A percentile compares a stretch with the other conserved stretches of the same genome.
phyloP scores from a whole-genome alignment of 2,888 invertebrate species.

The Plebejus anna region DNA sequence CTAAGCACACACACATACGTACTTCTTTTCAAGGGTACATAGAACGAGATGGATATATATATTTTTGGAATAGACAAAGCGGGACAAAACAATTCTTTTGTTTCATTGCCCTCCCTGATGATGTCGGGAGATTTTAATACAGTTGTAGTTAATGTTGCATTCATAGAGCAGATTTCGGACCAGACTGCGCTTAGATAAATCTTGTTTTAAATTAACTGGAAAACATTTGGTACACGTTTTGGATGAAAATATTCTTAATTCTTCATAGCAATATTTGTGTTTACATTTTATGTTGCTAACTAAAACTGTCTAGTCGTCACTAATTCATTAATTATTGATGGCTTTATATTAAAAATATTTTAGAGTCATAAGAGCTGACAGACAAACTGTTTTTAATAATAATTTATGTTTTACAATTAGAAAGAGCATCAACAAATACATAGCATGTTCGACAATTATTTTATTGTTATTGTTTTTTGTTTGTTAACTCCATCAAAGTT shows the following conservation, averaged over 20 bases:
- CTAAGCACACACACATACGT: slow-evolving; percentile 55
- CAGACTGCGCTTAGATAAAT: slow-evolving; percentile 32
- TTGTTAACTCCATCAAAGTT: background rate
- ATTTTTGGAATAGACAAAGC: slow-evolving; percentile 47
- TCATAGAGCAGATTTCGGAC: slow-evolving; percentile 40
- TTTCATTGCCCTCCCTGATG: slow-evolving; percentile 73
- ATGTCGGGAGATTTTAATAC: slow-evolving; percentile 69
- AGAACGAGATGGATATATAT: slow-evolving; percentile 60
- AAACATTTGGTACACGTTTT: background rate
- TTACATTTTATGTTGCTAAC: background rate
- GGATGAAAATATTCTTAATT: background rate
- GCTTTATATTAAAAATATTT: too few relatives aligned
- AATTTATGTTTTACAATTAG: too few relatives aligned
- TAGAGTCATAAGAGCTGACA: too few relatives aligned
- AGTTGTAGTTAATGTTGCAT: slow-evolving; percentile 66
- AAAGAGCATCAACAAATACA: too few relatives aligned
- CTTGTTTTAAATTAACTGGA: slow-evolving; percentile 27
- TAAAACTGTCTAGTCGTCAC: too few relatives aligned
- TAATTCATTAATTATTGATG: too few relatives aligned
- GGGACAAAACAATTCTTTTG: slow-evolving; percentile 64
- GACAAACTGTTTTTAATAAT: too few relatives aligned
- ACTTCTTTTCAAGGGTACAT: slow-evolving; percentile 68
- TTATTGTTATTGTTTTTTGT: too few relatives aligned
- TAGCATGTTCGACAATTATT: too few relatives aligned
- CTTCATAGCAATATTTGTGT: background rate